phyloP scores from a whole-genome alignment of 64 coral and sea anemone genomes.

The Pocillopora damicornis region DNA sequence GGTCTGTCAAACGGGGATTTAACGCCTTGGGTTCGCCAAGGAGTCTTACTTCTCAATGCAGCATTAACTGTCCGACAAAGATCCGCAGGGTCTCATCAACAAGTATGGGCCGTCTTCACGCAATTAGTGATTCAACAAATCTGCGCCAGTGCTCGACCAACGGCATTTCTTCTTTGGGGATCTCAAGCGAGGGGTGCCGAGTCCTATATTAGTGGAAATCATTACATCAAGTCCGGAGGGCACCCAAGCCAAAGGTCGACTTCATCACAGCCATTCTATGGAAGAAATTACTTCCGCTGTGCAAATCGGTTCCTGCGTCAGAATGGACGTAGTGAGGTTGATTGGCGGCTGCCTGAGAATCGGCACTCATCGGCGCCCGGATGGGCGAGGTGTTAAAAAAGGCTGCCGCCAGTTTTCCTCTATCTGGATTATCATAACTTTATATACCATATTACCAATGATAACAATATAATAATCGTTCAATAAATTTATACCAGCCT shows the following conservation, averaged over 20 bases:
- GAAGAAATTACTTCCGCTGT: conserved; percentile 47
- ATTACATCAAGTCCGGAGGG: conserved; percentile 37
- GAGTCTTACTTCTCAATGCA: conserved; percentile 18
- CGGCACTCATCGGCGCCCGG: neutral
- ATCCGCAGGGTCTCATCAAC: neutral
- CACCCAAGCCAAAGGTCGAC: neutral
- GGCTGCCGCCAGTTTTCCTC: too few species aligned
- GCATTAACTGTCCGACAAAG: conserved; percentile 21
- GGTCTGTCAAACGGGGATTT: conserved; percentile 8
- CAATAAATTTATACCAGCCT: too few species aligned
- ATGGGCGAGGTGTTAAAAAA: neutral
- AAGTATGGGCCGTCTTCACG: conserved; percentile 21
- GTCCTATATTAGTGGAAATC: neutral
- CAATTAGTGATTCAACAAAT: conserved; percentile 25
- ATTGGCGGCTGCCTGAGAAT: neutral
- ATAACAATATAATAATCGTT: too few species aligned
- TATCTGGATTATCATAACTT: too few species aligned
- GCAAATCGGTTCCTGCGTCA: conserved; percentile 28
- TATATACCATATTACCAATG: too few species aligned
- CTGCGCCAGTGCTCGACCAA: neutral
- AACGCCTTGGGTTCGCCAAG: neutral
- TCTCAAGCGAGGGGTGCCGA: neutral
- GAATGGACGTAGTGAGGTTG: neutral
- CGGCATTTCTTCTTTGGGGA: conserved; percentile 44
- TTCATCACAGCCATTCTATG: conserved; percentile 9